Conservation (phyloP, 2,797 vertebrate species). For the Erpetoichthys calabaricus region DNA sequence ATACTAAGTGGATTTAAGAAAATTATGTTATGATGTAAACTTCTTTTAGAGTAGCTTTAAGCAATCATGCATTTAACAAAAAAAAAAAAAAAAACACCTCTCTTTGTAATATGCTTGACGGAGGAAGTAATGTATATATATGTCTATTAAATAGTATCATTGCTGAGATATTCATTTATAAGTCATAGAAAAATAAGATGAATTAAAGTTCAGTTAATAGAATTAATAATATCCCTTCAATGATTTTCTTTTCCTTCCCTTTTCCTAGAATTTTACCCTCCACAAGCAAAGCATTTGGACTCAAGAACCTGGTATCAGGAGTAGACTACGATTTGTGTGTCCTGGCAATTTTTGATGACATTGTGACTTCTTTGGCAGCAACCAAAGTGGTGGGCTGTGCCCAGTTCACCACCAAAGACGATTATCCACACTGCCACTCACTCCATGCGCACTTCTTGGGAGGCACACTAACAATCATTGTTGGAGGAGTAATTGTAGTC, state of each 20-base stretch:
- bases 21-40: too few relatives aligned
- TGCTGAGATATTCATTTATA: too few relatives aligned
- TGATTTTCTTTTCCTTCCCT: background rate
- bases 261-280: conserved; percentile 66
- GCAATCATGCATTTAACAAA: too few relatives aligned
- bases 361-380: conserved; percentile 61
- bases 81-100: too few relatives aligned
- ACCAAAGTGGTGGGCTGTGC: conserved; percentile 76
- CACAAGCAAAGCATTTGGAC: conserved; percentile 62
- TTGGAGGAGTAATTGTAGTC: conserved; percentile 75
- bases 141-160: too few relatives aligned
- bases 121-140: too few relatives aligned
- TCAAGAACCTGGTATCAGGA: conserved; percentile 73
- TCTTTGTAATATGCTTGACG: too few relatives aligned
- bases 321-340: conserved; percentile 80
- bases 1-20: too few relatives aligned
- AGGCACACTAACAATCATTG: conserved; percentile 74
- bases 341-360: conserved; percentile 72
- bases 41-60: too few relatives aligned
- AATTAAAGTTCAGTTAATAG: too few relatives aligned
- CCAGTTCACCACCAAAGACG: conserved; percentile 71
- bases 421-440: conserved; percentile 70
- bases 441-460: conserved; percentile 80
- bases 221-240: background rate
- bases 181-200: too few relatives aligned